A percentile compares a stretch with the other conserved stretches of the same genome.
Evolutionary conservation across 2,888 invertebrate species (phyloP).

Genomic region (Tetragnatha montana): DNA sequence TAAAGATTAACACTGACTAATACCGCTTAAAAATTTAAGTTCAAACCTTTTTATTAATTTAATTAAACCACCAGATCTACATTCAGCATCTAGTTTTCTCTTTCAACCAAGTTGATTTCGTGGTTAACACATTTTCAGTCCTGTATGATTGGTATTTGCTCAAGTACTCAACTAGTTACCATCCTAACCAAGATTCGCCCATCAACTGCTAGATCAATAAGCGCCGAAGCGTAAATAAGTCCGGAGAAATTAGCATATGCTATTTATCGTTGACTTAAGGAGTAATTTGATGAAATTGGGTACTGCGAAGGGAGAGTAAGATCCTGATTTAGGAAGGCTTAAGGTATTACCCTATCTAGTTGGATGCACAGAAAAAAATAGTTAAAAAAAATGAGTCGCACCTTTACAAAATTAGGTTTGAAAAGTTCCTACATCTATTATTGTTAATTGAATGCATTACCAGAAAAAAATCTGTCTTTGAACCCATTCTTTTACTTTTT

Average conservation of each 20-base stretch:
- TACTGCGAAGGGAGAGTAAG: background rate
- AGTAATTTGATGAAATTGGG: conserved; percentile 9
- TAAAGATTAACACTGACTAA: no score
- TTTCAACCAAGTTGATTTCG: background rate
- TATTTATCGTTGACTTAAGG: background rate
- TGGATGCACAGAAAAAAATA: background rate
- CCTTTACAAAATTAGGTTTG: no score
- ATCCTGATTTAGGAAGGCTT: background rate
- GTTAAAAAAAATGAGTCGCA: no score
- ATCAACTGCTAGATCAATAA: conserved; percentile 12
- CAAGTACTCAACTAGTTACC: background rate
- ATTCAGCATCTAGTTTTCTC: no score
- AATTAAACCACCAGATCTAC: no score
- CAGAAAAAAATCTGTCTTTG: no score
- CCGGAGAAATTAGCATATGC: conserved; percentile 2
- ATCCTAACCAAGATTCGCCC: background rate
- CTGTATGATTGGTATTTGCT: background rate
- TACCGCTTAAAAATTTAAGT: no score
- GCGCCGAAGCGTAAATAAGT: conserved; percentile 4
- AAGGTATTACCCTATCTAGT: background rate
- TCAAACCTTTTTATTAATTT: no score
- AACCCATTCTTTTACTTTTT: no score
- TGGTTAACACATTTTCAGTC: background rate
- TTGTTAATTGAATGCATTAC: no score
- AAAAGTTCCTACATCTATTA: no score